Conservation (phyloP, 2,797 vertebrate species). For the Tinamus major region DNA sequence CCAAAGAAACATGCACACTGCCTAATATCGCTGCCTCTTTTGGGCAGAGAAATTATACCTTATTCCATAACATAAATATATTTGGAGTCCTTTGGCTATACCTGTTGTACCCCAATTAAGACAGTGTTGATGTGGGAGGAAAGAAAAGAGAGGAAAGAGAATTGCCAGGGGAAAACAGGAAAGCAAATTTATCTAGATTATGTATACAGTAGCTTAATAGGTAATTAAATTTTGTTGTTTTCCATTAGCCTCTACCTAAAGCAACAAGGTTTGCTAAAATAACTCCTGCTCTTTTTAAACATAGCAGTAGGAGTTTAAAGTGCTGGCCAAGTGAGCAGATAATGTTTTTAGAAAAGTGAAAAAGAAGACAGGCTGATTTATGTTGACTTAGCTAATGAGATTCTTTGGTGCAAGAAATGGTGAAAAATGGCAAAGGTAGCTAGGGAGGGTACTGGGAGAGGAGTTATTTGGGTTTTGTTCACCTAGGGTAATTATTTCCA, state of each 20-base stretch:
- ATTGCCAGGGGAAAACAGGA: background rate
- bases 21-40: background rate
- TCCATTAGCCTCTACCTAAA: background rate
- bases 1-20: background rate
- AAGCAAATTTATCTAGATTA: background rate
- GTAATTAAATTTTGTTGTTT: background rate
- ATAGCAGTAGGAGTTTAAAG: too few relatives aligned
- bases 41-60: background rate
- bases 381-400: background rate
- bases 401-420: background rate
- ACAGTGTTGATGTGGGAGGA: background rate
- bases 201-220: background rate
- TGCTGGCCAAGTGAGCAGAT: background rate
- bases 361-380: background rate
- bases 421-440: too few relatives aligned
- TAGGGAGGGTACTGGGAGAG: background rate
- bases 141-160: rapidly evolving
- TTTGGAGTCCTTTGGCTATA: background rate
- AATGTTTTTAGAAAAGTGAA: background rate
- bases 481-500: background rate
- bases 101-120: background rate
- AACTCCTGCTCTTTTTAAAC: background rate
- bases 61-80: background rate
- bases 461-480: background rate
- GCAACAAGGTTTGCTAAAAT: background rate